Evolutionary conservation across 2,113 vertebrate genomes (phyloP), one percentile per base, ranked within the genome.

Genomic region (Mionectes macconnelli): DNA sequence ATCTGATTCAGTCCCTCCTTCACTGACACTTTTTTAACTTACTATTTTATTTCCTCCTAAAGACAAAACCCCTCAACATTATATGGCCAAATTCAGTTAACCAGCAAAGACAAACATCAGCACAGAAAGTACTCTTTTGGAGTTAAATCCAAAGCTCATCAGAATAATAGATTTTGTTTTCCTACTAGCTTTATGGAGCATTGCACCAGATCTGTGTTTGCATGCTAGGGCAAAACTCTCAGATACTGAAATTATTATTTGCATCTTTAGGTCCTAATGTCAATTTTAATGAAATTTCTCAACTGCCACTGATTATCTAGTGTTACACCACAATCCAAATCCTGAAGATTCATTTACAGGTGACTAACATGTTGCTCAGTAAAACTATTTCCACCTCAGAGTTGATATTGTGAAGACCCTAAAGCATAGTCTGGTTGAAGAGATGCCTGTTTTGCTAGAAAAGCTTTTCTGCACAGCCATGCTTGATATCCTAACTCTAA

Each of bases 1-100:
- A 91, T 94, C 53, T 80, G 78, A 92, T 93, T 84, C 85, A 75
- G 21, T 70, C n/a, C 66, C 87, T 91, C 47, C 77, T 95, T 93
- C 53, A 57, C 39, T 81, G 27, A 27, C 10, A 45, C 3, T 19
- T 42, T 55, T 21, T 66, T 52, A 72, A 35, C 5, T 80, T 87
- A 35, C 6, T 59, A 10, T n/a, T 3, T 59, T 52, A 57, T 64
- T 74, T 72, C 33, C 64, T 69, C 66, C 47, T 84, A 20, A 63
- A 85, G 39, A 28, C 1, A 11, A 91, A 92, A 92, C 10, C 12
- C 9, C 20, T 91, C 39, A 62, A 91, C 78, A 73, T 60, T 35
- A 12, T 66, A 2, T 56, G 44, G 50, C 8, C n/a, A 73, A 83
- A 40, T 81, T 76, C 21, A 72, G 4, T 80, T 78, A 77, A 50